Base-by-base conservation (phyloP, 1,140 invertebrate species). In the Phortica variegata region DNA sequence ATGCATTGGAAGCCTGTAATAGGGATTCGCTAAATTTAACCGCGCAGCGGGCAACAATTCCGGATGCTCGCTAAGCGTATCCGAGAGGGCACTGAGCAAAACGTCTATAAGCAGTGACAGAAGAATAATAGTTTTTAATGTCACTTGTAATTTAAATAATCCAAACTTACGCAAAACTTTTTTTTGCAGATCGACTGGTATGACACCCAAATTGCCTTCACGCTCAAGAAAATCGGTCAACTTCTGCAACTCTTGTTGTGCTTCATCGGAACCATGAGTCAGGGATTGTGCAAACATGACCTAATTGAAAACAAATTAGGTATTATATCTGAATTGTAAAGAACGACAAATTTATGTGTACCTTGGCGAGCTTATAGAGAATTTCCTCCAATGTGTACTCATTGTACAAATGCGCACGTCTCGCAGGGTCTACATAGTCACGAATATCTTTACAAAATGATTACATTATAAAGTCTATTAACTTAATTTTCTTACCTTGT, bases 361-460 rank as follows among this genome's bases (percentile, higher is more conserved):
- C 84, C 78, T 87, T 87, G 31, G 85, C 86, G 9, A 88, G 74
- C 54, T 88, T 86, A 66, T 88, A 88, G 42, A 88, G 85, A 2
- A 89, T 83, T 70, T 88, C 86, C 73, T 88, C 85, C 21, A 88
- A 72, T 7, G 85, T 85, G 58, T 86, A 86, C 60, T 87, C 84
- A 5, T 84, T 85, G 75, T 86, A 86, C 7, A 85, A 71, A 26
- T 83, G 83, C 58, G 87, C 33, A 15, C 33, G 33, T 33, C 80
- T 78, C 34, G 77, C 47, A 8, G 77, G 54, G 29, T 79, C 78
- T 48, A 77, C 79, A 49, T 80, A 80, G 43, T 75, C 73, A 7
- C 57, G 54, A n/a, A 61, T 26, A 43, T 75, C 70, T 73, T n/a
- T n/a, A 6, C 0, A 33, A 41, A 44, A 32, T n/a, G n/a, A 19